Evolutionary conservation across 2,888 invertebrate genomes (phyloP).

Genomic region (Drosophila fulvimacula): DNA sequence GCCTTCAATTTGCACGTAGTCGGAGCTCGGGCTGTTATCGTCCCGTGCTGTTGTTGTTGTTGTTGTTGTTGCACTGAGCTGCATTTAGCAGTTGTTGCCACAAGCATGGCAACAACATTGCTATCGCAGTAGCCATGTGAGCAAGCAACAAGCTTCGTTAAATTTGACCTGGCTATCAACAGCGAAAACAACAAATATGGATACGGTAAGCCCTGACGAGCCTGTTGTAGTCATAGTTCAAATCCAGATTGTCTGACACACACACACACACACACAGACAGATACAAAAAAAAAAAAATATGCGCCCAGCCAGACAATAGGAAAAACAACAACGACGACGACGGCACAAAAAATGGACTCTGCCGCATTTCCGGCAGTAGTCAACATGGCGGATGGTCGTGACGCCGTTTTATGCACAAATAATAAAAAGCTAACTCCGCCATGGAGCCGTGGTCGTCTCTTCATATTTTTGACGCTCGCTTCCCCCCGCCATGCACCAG

Average conservation of each 20-base stretch:
- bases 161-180: conserved; percentile 56
- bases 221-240: conserved; percentile 61
- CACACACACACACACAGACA: conserved; percentile 25
- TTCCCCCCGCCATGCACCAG: not conserved
- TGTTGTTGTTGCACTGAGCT: conserved; percentile 17
- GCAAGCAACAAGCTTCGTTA: conserved; percentile 73
- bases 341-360: conserved; percentile 64
- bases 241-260: conserved; percentile 52
- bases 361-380: conserved; percentile 79
- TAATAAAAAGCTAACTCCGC: conserved; percentile 37
- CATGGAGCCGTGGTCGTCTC: conserved; percentile 19
- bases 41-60: not conserved
- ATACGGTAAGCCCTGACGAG: conserved; percentile 39
- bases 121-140: conserved; percentile 37
- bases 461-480: conserved; percentile 62
- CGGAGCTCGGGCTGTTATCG: not conserved
- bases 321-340: conserved; percentile 52
- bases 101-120: conserved; percentile 36
- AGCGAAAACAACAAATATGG: conserved; percentile 20
- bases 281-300: conserved; percentile 28
- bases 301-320: conserved; percentile 55
- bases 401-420: conserved; percentile 69
- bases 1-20: conserved; percentile 43
- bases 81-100: conserved; percentile 27
- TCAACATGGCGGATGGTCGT: conserved; percentile 71